A percentile compares a stretch with the other conserved stretches of the same genome.
phyloP scores from a whole-genome alignment of 2,797 vertebrate species.

The Typhlichthys eigenmanni region DNA sequence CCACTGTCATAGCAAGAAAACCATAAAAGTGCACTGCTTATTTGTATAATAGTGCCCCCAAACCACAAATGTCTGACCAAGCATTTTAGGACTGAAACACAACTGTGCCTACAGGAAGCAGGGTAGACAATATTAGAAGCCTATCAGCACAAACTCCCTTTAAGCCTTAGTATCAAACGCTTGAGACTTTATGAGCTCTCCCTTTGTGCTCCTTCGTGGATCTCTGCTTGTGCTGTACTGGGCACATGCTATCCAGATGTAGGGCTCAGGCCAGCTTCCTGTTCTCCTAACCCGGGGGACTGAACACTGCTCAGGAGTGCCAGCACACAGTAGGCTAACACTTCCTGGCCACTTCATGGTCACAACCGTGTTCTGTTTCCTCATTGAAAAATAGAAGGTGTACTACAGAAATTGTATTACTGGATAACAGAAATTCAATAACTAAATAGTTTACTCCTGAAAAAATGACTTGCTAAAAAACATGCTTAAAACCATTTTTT shows the following conservation, averaged over 20 bases:
- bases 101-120: too few relatives aligned
- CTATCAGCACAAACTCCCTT: not conserved
- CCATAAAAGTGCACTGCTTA: too few relatives aligned
- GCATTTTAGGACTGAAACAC: too few relatives aligned
- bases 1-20: too few relatives aligned
- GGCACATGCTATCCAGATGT: slow-evolving; percentile 65
- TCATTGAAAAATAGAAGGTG: not conserved
- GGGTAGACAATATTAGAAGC: not conserved
- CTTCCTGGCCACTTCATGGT: slow-evolving; percentile 59
- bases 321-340: slow-evolving; percentile 43
- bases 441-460: too few relatives aligned
- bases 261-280: slow-evolving; percentile 33
- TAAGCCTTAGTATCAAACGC: slow-evolving; percentile 29
- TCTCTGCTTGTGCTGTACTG: not conserved
- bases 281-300: slow-evolving; percentile 35
- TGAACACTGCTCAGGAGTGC: slow-evolving; percentile 40
- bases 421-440: too few relatives aligned
- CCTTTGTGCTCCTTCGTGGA: not conserved
- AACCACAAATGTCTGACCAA: too few relatives aligned
- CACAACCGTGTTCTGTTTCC: slow-evolving; percentile 30
- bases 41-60: too few relatives aligned
- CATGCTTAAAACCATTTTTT: too few relatives aligned
- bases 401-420: not conserved
- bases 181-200: not conserved
- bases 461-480: too few relatives aligned